Evolutionary conservation across 2,888 invertebrate genomes (phyloP), one percentile per base, ranked within the genome.

Genomic region (Aporophyla lueneburgensis): DNA sequence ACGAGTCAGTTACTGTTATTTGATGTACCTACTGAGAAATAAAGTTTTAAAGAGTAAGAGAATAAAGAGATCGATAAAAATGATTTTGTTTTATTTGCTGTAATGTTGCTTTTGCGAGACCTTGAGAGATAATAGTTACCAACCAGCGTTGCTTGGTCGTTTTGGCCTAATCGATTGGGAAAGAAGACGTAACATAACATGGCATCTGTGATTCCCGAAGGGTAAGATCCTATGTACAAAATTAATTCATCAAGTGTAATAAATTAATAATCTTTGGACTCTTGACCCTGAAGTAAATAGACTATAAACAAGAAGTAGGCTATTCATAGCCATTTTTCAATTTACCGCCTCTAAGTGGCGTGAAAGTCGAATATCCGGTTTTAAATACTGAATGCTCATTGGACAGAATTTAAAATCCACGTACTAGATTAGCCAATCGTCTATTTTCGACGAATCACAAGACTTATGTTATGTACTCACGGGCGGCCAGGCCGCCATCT

Each of bases 401-500:
- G 95, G 95, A 72, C 56, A 40, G 40, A 46, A 3, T 12, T 49
- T 62, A 63, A 73, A 76, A 69, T 70, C 71, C 74, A 80, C 79
- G 71, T 65, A 90, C 89, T 88, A 92, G 74, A 85, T 87, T 84
- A 83, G 77, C 94, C 94, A 94, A 94, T 94, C 79, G 83, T 82
- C 65, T 83, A 61, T 81, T 90, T 90, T 93, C 79, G 75, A 91
- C 96, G 91, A 96, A 96, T 96, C 92, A 93, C 85, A 89, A 87
- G 81, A 73, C 80, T 71, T 74, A 76, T 90, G 89, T 88, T 89
- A 76, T 87, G 79, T 88, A 91, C 91, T 93, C 91, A 91, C 87
- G 83, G 93, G 89, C 90, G 85, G 88, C 83, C 58, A 46, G 88
- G 86, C 93, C 83, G 94, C 96, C 96, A 96, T 96, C 88, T 95